Evolutionary conservation across 2,888 invertebrate genomes (phyloP), one percentile per base, ranked within the genome.

Genomic region (Cloeon dipterum): DNA sequence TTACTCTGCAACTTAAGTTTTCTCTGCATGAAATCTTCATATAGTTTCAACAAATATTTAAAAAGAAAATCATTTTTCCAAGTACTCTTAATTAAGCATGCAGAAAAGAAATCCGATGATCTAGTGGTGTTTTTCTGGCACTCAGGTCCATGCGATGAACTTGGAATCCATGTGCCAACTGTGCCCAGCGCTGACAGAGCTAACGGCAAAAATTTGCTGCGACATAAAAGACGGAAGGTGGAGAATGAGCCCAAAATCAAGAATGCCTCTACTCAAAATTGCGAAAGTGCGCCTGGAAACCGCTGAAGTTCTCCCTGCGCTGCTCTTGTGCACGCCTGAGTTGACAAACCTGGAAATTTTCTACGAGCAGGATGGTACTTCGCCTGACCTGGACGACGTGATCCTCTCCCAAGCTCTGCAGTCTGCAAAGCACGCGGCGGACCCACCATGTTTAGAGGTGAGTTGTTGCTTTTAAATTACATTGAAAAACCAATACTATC

Each of bases 121-220:
- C n/a, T n/a, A n/a, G n/a, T n/a, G n/a, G n/a, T n/a, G n/a, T n/a
- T n/a, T n/a, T n/a, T n/a, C n/a, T n/a, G 37, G 34, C 35, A 21
- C 21, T 5, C 39, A 48, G 47, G 43, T 40, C 5, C 45, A 45
- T 35, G 39, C 45, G 19, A 37, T 49, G 19, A 45, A 46, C 32
- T 32, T 49, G 35, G 39, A 40, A 1, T 42, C 44, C 39, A 39
- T 49, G n/a, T 45, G 44, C 10, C 41, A 42, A 34, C 38, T 38
- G 13, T 49, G 49, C 34, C 47, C 49, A 5, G 38, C 39, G 8
- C 40, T 48, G 5, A 44, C 42, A 19, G 47, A 48, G 32, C 39
- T 48, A 25, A 44, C 44, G 10, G 48, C 48, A 10, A 48, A 46
- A 39, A 39, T 47, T 10, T 33, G n/a, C 10, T 32, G 38, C 8